Base-by-base conservation (phyloP, 2,113 vertebrate genomes). In the Aptenodytes forsteri region DNA sequence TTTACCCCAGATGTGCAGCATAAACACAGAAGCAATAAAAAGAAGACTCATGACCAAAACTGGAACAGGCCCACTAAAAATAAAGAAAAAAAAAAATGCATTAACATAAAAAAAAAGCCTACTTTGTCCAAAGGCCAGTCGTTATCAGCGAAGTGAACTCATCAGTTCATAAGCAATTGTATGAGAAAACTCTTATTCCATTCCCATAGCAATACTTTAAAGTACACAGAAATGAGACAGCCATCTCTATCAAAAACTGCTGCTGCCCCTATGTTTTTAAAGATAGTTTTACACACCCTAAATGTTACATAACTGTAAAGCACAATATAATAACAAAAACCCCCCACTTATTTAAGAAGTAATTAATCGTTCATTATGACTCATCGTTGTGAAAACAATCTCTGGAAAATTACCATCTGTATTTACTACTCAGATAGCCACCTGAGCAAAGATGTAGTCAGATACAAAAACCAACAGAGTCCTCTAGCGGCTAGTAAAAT, bases 1-100 rank as follows among this genome's bases (percentile, higher is more conserved):
- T 98, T 99, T 99, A 96, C 99, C 99, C 99, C 99, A 99, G 98
- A 99, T 99, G 98, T 99, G 99, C 97, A 99, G 99, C 99, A 99
- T 99, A 98, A 99, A 99, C 93, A 99, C 99, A 58, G 99, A 99
- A 72, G 99, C 99, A 91, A 99, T 99, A 98, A 99, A 99, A 96
- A 99, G 99, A 94, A 99, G 99, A 98, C 99, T 99, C 99, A 99
- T 99, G 97, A 99, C 99, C 98, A 99, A 98, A 95, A 99, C 99
- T 67, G 99, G 99, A 96, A 99, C 99, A 26, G 99, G 99, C 19
- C 99, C 99, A 85, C 99, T 99, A 98, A 95, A 97, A 98, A 98
- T 29, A 97, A 97, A 97, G 93, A 96, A 92, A 97, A 91, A 97
- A 91, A 91, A 80, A 89, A 67, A 94, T 9, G 32, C 6, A 83